Percentiles rank a stretch among this genome's conserved stretches.
Evolutionary conservation across 2,888 invertebrate genomes (phyloP).

Genomic region (Agrenia bidenticulata): DNA sequence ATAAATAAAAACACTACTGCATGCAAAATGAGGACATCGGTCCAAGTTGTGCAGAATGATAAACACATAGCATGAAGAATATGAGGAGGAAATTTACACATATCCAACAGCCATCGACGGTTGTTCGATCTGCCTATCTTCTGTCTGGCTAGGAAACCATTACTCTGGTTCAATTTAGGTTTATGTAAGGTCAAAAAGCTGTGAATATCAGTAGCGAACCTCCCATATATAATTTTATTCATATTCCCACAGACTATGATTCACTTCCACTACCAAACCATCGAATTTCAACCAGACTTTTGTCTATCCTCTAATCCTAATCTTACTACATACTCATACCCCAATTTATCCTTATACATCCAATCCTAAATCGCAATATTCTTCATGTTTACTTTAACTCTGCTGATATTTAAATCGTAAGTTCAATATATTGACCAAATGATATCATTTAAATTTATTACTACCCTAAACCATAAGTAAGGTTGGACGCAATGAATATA

Average conservation of each 20-base stretch:
- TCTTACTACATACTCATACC: no score
- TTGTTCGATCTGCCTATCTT: background rate
- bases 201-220: background rate
- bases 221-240: no score
- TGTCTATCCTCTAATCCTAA: background rate
- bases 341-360: no score
- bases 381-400: no score
- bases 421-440: no score
- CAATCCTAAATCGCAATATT: no score
- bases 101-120: background rate
- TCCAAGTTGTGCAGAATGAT: background rate
- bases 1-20: no score
- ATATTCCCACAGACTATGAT: conserved; percentile 4
- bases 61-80: background rate
- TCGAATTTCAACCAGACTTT: conserved; percentile 2
- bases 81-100: background rate
- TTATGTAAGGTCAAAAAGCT: conserved; percentile 9
- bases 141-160: background rate
- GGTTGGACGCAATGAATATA: no score
- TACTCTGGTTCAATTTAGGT: background rate
- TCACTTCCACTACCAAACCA: background rate
- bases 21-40: no score
- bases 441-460: no score
- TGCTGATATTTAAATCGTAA: no score
- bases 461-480: no score